These are phyloP conservation scores for Epinotia ramella DNA, from an alignment of 2,888 invertebrate genomes.

Conservation along the genomic window DNA sequence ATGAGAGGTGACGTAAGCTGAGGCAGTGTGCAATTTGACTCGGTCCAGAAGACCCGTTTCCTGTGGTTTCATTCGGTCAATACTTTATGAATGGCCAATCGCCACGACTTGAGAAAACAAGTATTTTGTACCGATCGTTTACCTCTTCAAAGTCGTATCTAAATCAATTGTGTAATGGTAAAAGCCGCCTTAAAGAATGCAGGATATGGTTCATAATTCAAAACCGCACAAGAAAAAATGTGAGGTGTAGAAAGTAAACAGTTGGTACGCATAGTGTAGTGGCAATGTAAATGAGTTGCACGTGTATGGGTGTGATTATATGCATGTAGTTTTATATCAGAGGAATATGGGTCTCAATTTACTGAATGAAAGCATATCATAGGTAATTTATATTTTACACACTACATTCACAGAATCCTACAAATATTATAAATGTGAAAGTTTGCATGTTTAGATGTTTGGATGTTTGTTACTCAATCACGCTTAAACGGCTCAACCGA, in stretches of 20 bases:
- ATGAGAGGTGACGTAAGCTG: conserved; percentile 58
- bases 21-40: conserved; percentile 60
- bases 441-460: too few relatives aligned
- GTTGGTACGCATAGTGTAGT: conserved; percentile 10
- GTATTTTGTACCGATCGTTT: conserved; percentile 27
- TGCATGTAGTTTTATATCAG: conserved; percentile 6
- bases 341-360: not conserved
- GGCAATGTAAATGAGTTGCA: conserved; percentile 27
- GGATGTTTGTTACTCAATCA: too few relatives aligned
- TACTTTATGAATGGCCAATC: conserved; percentile 58
- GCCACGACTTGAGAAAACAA: conserved; percentile 34
- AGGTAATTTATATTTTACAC: too few relatives aligned
- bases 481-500: too few relatives aligned
- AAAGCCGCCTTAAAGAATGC: not conserved
- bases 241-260: conserved; percentile 4
- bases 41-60: conserved; percentile 57
- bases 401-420: too few relatives aligned
- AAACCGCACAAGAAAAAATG: not conserved
- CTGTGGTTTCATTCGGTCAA: conserved; percentile 66
- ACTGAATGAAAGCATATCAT: not conserved
- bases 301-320: conserved; percentile 1
- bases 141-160: conserved; percentile 3
- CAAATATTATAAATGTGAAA: too few relatives aligned
- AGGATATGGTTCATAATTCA: not conserved
- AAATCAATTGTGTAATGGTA: not conserved